Evolutionary conservation across 2,797 vertebrate genomes (phyloP).

Genomic region (Pangasius macronema): DNA sequence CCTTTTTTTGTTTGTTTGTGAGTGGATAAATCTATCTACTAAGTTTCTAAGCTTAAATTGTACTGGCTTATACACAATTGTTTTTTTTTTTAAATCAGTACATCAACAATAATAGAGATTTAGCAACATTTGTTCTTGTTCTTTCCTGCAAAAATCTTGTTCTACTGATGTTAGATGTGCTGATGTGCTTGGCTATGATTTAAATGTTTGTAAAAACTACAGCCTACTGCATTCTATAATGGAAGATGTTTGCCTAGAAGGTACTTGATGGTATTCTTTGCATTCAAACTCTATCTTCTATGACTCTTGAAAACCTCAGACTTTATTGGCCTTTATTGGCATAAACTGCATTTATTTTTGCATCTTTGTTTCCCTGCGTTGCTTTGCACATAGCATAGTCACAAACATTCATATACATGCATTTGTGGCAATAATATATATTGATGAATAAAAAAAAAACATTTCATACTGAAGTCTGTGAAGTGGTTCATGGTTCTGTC

Average conservation of each 20-base stretch:
- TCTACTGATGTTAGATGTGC: constrained; percentile 7
- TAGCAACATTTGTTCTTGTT: background rate
- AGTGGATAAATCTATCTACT: background rate
- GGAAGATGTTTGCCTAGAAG: background rate
- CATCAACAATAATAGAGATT: background rate
- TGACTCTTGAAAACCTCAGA: constrained; percentile 37
- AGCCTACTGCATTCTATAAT: constrained; percentile 1
- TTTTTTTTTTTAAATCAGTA: background rate
- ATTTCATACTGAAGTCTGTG: constrained; percentile 57
- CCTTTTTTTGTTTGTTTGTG: background rate
- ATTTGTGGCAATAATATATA: constrained; percentile 62
- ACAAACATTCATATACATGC: constrained; percentile 55
- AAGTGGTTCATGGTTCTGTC: constrained; percentile 27
- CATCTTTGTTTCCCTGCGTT: constrained; percentile 61
- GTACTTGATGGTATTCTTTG: constrained; percentile 8
- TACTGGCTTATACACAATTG: background rate
- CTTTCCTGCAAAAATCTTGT: background rate
- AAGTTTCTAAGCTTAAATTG: background rate
- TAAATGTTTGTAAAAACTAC: background rate
- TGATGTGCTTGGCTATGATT: background rate
- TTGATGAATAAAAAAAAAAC: constrained; percentile 70
- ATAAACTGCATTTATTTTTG: constrained; percentile 67
- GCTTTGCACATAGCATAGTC: constrained; percentile 65
- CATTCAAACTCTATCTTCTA: background rate
- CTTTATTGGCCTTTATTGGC: constrained; percentile 54